phyloP scores from a whole-genome alignment of 1,140 invertebrate genomes.

The Drosophila tani region DNA sequence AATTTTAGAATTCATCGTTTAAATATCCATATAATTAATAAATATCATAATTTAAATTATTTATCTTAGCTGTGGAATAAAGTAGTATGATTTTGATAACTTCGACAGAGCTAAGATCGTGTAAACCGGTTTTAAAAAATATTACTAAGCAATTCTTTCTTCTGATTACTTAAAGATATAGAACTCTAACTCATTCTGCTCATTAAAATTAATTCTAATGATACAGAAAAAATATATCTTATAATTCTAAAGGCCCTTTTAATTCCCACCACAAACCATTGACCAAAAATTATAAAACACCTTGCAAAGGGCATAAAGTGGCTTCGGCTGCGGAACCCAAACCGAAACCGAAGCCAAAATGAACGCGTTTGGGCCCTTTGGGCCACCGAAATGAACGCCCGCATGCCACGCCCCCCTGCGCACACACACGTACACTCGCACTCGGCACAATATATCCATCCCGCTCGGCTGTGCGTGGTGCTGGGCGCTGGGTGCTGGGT shows the following conservation, averaged over 20 bases:
- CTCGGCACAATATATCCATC: conserved; percentile 35
- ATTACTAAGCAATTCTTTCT: too few species aligned
- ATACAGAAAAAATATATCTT: too few species aligned
- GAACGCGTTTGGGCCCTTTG: conserved; percentile 66
- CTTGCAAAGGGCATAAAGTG: conserved; percentile 4
- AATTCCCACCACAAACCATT: neutral
- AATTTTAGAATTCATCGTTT: too few species aligned
- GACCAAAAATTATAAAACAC: conserved; percentile 6
- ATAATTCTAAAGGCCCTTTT: neutral
- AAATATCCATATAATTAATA: too few species aligned
- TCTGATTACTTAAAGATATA: neutral
- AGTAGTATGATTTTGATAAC: neutral
- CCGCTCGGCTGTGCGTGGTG: conserved; percentile 25
- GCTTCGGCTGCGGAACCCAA: neutral
- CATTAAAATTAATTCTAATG: too few species aligned
- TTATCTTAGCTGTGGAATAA: neutral
- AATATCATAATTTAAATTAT: neutral
- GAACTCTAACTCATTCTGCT: neutral
- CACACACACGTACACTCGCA: conserved; percentile 28
- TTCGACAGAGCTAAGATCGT: neutral
- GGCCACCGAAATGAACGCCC: conserved; percentile 69
- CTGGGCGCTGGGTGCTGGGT: conserved; percentile 10
- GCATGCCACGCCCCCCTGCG: conserved; percentile 67
- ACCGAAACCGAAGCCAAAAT: conserved; percentile 41
- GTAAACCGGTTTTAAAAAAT: neutral